Evolutionary conservation across 2,888 invertebrate species (phyloP).

Genomic region (Drosophila limbata): DNA sequence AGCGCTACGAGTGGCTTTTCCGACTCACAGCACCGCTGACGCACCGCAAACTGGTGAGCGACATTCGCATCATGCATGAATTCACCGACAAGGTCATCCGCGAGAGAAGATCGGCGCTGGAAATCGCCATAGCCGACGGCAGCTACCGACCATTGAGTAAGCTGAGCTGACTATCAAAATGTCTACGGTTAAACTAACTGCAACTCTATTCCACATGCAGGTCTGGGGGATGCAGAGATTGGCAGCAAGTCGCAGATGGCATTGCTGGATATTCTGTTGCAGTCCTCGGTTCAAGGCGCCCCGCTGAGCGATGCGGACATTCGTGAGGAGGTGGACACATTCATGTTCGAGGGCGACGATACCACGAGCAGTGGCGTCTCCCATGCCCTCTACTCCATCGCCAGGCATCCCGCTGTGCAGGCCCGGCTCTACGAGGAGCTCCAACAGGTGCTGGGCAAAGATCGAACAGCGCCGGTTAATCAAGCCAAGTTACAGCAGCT

Average conservation of each 20-base stretch:
- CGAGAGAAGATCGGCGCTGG: conserved; percentile 63
- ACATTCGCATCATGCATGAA: conserved; percentile 71
- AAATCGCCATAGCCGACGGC: conserved; percentile 64
- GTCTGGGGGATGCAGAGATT: conserved; percentile 73
- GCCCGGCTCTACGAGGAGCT: conserved; percentile 70
- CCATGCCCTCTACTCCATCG: conserved; percentile 71
- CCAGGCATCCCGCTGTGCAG: conserved; percentile 74
- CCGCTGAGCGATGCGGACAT: conserved; percentile 87
- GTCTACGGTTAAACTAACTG: no score
- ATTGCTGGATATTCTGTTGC: conserved; percentile 88
- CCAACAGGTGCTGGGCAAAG: conserved; percentile 61
- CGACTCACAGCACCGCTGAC: conserved; percentile 58
- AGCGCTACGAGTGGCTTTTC: conserved; percentile 74
- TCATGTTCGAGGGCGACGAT: conserved; percentile 88
- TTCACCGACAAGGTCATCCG: conserved; percentile 78
- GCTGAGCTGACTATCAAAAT: conserved; percentile 23
- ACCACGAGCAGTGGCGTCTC: conserved; percentile 79
- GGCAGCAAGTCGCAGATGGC: conserved; percentile 88
- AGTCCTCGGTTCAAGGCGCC: conserved; percentile 87
- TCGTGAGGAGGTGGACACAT: conserved; percentile 89
- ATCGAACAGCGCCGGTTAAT: conserved; percentile 50
- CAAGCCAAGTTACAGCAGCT: conserved; percentile 63
- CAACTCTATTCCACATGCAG: conserved; percentile 19
- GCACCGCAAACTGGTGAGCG: conserved; percentile 52
- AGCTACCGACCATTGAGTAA: conserved; percentile 61